Percentiles rank a stretch among this genome's conserved stretches.
Evolutionary conservation across 2,797 vertebrate genomes (phyloP).

Genomic region (Siniperca obscura): DNA sequence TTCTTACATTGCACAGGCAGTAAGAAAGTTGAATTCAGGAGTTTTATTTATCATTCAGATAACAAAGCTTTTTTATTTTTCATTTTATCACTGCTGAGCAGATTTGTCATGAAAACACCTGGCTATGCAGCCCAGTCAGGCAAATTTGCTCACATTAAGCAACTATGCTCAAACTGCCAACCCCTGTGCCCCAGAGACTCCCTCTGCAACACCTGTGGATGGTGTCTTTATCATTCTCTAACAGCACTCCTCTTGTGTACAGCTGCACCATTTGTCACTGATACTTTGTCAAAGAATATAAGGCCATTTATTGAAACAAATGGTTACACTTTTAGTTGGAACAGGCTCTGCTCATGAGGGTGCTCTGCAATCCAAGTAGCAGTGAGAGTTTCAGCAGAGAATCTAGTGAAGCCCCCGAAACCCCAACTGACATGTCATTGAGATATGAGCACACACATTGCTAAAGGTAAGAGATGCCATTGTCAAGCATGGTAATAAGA

Average conservation of each 20-base stretch:
- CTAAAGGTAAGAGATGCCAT: neutral
- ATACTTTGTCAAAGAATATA: conserved; percentile 28
- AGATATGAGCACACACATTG: conserved; percentile 3
- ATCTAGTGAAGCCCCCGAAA: neutral
- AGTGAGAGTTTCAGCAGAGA: conserved; percentile 3
- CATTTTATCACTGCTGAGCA: neutral
- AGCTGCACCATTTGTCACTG: conserved; percentile 9
- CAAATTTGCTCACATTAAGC: conserved; percentile 39
- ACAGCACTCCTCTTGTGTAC: conserved; percentile 30
- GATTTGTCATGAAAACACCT: conserved; percentile 29
- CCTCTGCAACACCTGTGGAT: conserved; percentile 30
- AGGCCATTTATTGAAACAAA: conserved; percentile 34
- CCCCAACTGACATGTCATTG: neutral
- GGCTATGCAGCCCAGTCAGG: conserved; percentile 1
- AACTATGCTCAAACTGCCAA: conserved; percentile 20
- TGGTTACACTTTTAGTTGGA: conserved; percentile 7
- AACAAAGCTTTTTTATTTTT: conserved; percentile 6
- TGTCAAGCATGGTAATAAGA: conserved; percentile 3
- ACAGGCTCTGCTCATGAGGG: neutral
- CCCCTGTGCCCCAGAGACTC: neutral
- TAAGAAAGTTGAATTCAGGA: neutral
- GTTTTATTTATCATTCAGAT: conserved; percentile 31
- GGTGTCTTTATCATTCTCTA: conserved; percentile 40
- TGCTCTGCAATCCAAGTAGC: conserved; percentile 5
- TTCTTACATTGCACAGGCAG: neutral